Evolutionary conservation across 2,797 vertebrate species (phyloP).

Genomic region (Otus scops): DNA sequence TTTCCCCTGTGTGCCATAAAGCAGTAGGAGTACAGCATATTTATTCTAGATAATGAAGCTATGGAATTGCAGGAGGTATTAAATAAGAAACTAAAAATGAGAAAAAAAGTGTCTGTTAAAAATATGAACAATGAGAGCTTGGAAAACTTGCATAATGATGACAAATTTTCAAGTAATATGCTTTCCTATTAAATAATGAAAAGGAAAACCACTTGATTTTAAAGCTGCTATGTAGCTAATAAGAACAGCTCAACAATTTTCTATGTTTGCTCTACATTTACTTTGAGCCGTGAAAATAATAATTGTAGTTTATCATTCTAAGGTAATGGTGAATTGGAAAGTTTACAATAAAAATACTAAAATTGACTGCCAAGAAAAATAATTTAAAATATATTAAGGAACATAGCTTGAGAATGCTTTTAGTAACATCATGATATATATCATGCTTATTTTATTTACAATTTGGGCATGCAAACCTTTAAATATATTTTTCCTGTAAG

Average conservation of each 20-base stretch:
- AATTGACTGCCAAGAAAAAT: background rate
- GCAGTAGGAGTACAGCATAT: background rate
- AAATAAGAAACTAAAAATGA: background rate
- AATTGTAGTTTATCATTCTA: background rate
- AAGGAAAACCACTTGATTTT: background rate
- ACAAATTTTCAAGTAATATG: background rate
- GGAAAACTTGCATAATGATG: background rate
- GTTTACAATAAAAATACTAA: background rate
- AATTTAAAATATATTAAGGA: background rate
- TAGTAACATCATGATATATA: background rate
- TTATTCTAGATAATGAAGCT: conserved; percentile 35
- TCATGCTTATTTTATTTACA: background rate
- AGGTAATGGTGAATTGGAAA: background rate
- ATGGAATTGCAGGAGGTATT: conserved; percentile 1
- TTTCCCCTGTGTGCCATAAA: background rate
- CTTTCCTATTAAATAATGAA: background rate
- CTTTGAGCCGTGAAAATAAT: background rate
- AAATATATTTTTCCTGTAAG: background rate
- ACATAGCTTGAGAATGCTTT: background rate
- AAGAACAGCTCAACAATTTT: background rate
- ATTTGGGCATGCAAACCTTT: background rate
- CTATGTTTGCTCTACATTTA: background rate
- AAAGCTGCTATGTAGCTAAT: background rate
- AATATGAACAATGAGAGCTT: background rate
- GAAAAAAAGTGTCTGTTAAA: background rate